A percentile compares a stretch with the other conserved stretches of the same genome.
phyloP scores from a whole-genome alignment of 1,140 invertebrate species.

The Drosophila lacteicornis region DNA sequence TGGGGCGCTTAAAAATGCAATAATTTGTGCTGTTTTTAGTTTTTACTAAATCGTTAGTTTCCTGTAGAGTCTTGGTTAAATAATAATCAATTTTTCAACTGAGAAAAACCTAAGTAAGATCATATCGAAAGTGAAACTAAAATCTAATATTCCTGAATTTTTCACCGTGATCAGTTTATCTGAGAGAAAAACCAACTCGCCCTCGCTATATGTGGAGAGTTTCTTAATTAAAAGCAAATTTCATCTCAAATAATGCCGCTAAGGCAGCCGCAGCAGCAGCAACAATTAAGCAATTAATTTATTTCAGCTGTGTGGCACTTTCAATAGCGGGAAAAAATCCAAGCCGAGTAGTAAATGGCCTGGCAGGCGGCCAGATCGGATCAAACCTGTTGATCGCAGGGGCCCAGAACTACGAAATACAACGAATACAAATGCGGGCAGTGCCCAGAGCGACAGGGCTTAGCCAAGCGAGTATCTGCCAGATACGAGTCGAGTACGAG shows the following conservation, averaged over 20 bases:
- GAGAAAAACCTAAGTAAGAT: background rate
- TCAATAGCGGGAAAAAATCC: slow-evolving; percentile 70
- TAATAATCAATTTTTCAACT: background rate
- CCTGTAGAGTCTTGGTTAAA: too few relatives aligned
- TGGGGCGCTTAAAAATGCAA: too few relatives aligned
- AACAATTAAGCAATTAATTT: slow-evolving; percentile 83
- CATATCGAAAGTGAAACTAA: background rate
- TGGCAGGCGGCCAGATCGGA: slow-evolving; percentile 48
- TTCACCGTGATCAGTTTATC: slow-evolving; percentile 1
- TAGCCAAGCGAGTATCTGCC: slow-evolving; percentile 26
- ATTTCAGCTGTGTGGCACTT: slow-evolving; percentile 65
- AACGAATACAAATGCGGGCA: slow-evolving; percentile 32
- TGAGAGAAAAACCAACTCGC: slow-evolving; percentile 14
- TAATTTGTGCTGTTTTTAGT: too few relatives aligned
- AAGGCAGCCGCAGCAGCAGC: slow-evolving; percentile 34
- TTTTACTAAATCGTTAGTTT: too few relatives aligned
- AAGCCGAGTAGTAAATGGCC: slow-evolving; percentile 48
- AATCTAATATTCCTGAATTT: background rate
- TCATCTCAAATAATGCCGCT: slow-evolving; percentile 71
- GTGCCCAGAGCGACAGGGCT: slow-evolving; percentile 49
- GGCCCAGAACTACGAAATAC: slow-evolving; percentile 25
- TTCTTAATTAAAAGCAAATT: slow-evolving; percentile 80
- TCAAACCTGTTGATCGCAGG: slow-evolving; percentile 71
- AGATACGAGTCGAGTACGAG: slow-evolving; percentile 23
- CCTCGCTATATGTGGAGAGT: slow-evolving; percentile 52